These are phyloP conservation scores for Ctenicera cuprea DNA, from an alignment of 2,888 invertebrate genomes.

Conservation along the genomic window DNA sequence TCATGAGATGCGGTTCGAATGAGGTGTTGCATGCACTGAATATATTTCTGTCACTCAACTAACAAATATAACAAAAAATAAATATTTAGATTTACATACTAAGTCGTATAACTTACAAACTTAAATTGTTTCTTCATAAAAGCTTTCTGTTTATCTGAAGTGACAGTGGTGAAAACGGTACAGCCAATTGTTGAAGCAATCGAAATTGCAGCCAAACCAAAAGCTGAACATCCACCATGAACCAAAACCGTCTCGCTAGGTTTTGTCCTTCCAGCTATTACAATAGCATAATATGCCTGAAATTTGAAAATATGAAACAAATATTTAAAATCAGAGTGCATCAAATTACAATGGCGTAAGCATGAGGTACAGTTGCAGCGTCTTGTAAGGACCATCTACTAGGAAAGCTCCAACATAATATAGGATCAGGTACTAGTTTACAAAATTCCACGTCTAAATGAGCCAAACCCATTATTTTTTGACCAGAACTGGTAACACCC, in stretches of 20 bases:
- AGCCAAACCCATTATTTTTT: conserved; percentile 82
- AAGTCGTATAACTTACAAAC: conserved; percentile 62
- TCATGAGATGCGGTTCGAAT: conserved; percentile 90
- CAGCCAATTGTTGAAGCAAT: conserved; percentile 77
- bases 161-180: conserved; percentile 79
- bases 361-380: conserved; percentile 87
- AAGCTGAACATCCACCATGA: conserved; percentile 78
- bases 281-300: conserved; percentile 70
- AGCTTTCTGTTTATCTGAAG: conserved; percentile 69
- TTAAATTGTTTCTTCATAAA: conserved; percentile 66
- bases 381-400: conserved; percentile 83
- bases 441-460: conserved; percentile 64
- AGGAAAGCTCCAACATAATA: conserved; percentile 81
- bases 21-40: conserved; percentile 75
- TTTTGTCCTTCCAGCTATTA: conserved; percentile 68
- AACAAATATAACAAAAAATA: conserved; percentile 17
- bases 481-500: conserved; percentile 71
- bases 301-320: conserved; percentile 56
- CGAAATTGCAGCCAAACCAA: conserved; percentile 83
- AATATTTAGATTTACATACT: background rate
- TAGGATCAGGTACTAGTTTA: conserved; percentile 67
- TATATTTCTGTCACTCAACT: conserved; percentile 67
- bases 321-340: background rate
- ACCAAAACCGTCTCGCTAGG: conserved; percentile 74
- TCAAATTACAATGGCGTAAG: conserved; percentile 78